Evolutionary conservation across 2,888 invertebrate genomes (phyloP), one percentile per base, ranked within the genome.

Genomic region (Malthinus seriepunctatus): DNA sequence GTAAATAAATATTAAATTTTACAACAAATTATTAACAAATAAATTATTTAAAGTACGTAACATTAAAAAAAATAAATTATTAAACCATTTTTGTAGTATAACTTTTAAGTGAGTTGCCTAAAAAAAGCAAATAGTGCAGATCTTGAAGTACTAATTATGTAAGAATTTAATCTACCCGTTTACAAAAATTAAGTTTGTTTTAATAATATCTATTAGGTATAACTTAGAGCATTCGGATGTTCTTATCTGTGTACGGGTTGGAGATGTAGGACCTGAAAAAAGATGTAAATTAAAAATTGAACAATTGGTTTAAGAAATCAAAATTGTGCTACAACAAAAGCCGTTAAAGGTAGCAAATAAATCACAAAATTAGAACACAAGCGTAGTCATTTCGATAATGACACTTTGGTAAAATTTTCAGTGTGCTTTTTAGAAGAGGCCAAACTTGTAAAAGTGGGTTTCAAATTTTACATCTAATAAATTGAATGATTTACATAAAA

Each of bases 171-270:
- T 45, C 60, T 60, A 60, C 60, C 60, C 60, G 60, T 60, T 55
- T 60, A 48, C 38, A 56, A 60, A 60, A 55, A 35, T 54, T 51
- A 59, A 49, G 38, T 15, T 31, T 37, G 34, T 31, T 35, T 32
- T 39, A 38, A 45, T 32, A 38, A 34, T 46, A 50, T 23, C 23
- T 35, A 51, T 51, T 33, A 31, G 6, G 32, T n/a, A 38, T 49
- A 37, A 8, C 51, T 32, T 60, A 60, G 42, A 60, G 35, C 60
- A 61, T 57, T 11, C 56, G 80, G 78, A 86, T 81, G 73, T 86
- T 86, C 76, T 84, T 86, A 79, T 86, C 86, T 62, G 84, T 82
- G 77, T 82, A 83, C 60, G 87, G 86, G 71, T 86, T 87, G 72
- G 84, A 82, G 77, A 87, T 86, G 82, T 86, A 87, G 67, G 83